phyloP scores from a whole-genome alignment of 2,888 invertebrate species.

The Dolichomitus sp. region DNA sequence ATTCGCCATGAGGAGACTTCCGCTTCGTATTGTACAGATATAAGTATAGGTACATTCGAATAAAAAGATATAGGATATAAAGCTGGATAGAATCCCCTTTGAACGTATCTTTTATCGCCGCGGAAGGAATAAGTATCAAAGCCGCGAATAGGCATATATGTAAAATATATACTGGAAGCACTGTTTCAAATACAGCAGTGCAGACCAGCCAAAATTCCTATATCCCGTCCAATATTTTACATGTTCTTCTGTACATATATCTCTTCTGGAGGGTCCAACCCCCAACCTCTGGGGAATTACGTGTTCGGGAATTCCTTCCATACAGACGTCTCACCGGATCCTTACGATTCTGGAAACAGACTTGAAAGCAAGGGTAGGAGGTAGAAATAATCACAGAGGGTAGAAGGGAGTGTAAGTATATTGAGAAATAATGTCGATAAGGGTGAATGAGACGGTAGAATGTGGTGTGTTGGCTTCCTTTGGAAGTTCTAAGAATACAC shows the following conservation, averaged over 20 bases:
- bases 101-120: slow-evolving; percentile 7
- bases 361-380: not conserved
- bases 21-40: slow-evolving; percentile 1
- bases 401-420: slow-evolving; percentile 9
- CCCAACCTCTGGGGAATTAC: slow-evolving; percentile 13
- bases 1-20: slow-evolving; percentile 3
- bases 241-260: not conserved
- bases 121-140: not conserved
- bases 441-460: slow-evolving; percentile 20
- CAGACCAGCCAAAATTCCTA: not conserved
- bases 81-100: slow-evolving; percentile 18
- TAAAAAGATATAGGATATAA: slow-evolving; percentile 25
- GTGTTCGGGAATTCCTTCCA: not conserved
- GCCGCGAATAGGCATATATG: not conserved
- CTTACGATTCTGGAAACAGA: not conserved
- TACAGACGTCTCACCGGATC: not conserved
- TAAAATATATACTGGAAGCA: not conserved
- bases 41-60: not conserved
- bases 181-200: not conserved
- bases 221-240: not conserved
- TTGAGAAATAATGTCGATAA: slow-evolving; percentile 9
- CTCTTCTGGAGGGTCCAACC: not conserved
- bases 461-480: not conserved
- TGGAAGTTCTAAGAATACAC: not conserved
- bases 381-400: slow-evolving; percentile 22